Evolutionary conservation across 2,797 vertebrate species (phyloP).

Genomic region (Eremophila alpestris): DNA sequence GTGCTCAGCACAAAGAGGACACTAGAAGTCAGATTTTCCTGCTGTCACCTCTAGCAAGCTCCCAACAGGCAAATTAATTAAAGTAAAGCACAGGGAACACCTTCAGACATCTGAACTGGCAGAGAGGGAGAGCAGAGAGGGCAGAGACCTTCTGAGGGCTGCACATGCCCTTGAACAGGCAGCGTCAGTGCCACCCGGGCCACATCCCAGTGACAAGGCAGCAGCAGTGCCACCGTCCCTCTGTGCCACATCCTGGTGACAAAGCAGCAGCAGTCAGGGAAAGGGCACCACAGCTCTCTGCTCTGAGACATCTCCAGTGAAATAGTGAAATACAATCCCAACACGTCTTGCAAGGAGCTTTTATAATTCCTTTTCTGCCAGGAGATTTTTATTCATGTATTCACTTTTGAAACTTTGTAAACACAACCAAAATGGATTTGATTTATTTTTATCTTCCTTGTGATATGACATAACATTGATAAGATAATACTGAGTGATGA

Average conservation of each 20-base stretch:
- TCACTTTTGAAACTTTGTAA: neutral
- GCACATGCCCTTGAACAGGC: too few species aligned
- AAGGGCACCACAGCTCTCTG: neutral
- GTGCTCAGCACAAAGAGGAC: neutral
- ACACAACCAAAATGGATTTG: neutral
- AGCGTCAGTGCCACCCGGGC: neutral
- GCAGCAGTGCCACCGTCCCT: neutral
- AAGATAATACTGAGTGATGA: neutral
- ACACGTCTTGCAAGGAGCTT: fast-evolving
- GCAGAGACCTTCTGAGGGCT: neutral
- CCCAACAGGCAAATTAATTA: neutral
- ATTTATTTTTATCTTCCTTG: neutral
- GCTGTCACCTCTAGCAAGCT: neutral
- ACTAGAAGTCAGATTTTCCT: neutral
- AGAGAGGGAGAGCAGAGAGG: neutral
- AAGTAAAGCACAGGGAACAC: neutral
- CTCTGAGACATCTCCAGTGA: neutral
- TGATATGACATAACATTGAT: neutral
- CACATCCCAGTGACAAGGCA: too few species aligned
- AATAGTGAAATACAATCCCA: neutral
- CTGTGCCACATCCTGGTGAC: neutral
- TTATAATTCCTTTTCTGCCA: neutral
- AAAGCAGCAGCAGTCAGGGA: neutral
- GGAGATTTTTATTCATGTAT: neutral
- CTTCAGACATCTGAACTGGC: neutral